Conservation (phyloP, 2,113 vertebrate genomes). For the Formicarius rufipectus region DNA sequence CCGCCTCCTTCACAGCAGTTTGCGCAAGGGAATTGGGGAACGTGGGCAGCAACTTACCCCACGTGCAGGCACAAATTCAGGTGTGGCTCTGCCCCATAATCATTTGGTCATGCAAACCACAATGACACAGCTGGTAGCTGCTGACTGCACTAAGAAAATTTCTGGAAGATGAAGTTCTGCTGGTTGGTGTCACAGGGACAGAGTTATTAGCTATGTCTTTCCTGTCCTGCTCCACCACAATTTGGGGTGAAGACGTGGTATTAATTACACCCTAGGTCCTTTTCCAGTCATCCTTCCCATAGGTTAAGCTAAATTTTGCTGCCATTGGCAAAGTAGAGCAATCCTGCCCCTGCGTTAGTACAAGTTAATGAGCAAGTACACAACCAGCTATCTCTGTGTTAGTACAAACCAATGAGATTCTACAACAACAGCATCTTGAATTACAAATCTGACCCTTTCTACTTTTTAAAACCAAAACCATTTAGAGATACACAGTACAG, state of each 20-base stretch:
- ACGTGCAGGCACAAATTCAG: not conserved
- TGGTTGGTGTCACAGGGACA: not conserved
- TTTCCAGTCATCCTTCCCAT: not conserved
- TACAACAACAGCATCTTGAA: not conserved
- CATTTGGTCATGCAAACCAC: fast-evolving
- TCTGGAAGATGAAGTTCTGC: not conserved
- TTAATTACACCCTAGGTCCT: not conserved
- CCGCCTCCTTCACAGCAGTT: not conserved
- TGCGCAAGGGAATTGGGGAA: fast-evolving
- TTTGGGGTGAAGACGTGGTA: not conserved
- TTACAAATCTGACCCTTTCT: not conserved
- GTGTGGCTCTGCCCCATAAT: not conserved
- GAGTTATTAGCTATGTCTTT: not conserved
- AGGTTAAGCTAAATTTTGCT: not conserved
- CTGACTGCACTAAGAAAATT: not conserved
- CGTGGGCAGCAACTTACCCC: fast-evolving
- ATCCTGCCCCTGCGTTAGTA: not conserved
- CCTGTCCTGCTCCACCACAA: not conserved
- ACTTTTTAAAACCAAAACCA: not conserved
- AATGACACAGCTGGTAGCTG: not conserved
- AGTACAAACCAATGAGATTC: not conserved
- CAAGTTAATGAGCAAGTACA: not conserved
- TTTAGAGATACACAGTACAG: not conserved
- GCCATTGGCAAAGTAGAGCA: not conserved
- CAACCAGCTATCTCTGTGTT: not conserved